phyloP scores from a whole-genome alignment of 2,797 vertebrate genomes.

The Potorous gilbertii region DNA sequence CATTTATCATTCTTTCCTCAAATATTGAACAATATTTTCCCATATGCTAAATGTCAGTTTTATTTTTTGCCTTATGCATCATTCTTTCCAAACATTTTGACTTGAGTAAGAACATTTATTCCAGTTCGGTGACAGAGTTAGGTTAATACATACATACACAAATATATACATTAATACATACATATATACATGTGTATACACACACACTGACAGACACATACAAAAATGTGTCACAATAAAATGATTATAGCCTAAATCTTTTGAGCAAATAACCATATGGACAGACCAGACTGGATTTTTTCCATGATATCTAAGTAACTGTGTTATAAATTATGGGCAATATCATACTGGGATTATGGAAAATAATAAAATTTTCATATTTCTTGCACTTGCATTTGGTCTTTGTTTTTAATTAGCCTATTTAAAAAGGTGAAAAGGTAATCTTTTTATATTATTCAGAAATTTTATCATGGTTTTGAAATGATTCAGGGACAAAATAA shows the following conservation, averaged over 20 bases:
- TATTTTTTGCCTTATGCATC: slow-evolving; percentile 33
- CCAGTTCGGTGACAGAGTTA: background rate
- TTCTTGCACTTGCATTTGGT: background rate
- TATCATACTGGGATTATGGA: background rate
- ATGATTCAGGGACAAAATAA: too few relatives aligned
- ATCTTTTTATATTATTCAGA: background rate
- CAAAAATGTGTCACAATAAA: background rate
- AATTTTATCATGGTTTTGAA: background rate
- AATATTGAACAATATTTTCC: slow-evolving; percentile 5
- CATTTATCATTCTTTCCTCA: slow-evolving; percentile 18
- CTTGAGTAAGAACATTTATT: slow-evolving; percentile 28
- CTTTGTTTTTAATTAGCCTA: background rate
- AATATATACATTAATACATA: too few relatives aligned
- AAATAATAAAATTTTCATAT: background rate
- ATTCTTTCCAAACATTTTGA: slow-evolving; percentile 18
- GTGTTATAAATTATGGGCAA: background rate
- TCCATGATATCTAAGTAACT: background rate
- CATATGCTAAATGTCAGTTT: slow-evolving; percentile 17
- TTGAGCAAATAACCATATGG: background rate
- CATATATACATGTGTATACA: background rate
- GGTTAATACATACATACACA: background rate
- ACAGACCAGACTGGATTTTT: background rate
- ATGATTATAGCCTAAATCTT: background rate
- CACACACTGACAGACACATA: too few relatives aligned
- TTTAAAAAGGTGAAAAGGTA: background rate